Percentiles rank a stretch among this genome's conserved stretches.
Evolutionary conservation across 2,888 invertebrate species (phyloP).

Genomic region (Aphelenchoides bicaudatus): DNA sequence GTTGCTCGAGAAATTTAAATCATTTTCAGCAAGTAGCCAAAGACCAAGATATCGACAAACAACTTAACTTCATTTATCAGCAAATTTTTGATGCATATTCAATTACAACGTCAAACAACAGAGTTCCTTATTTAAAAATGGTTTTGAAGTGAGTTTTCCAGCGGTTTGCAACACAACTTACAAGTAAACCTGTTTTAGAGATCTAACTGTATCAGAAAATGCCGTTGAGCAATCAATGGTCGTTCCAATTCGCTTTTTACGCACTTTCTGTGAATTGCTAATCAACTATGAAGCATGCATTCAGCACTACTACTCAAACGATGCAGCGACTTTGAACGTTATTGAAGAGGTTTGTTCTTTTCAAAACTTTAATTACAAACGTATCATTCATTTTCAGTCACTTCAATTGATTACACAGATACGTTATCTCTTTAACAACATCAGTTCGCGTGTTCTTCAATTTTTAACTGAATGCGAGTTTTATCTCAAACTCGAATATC

Average conservation of each 20-base stretch:
- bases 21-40: no score
- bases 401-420: background rate
- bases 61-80: conserved; percentile 25
- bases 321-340: background rate
- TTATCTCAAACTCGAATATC: background rate
- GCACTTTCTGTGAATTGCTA: conserved; percentile 19
- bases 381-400: background rate
- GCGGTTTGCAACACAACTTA: no score
- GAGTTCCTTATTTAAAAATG: no score
- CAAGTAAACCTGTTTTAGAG: no score
- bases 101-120: conserved; percentile 9
- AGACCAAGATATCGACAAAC: no score
- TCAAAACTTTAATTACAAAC: background rate
- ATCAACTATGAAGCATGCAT: conserved; percentile 5
- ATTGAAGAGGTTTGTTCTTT: conserved; percentile 5
- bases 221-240: conserved; percentile 26
- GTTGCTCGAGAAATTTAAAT: no score
- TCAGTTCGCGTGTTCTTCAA: background rate
- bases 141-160: no score
- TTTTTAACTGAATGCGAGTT: conserved; percentile 20
- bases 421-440: background rate
- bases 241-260: conserved; percentile 25
- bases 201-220: conserved; percentile 17
- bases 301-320: background rate
- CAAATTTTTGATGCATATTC: conserved; percentile 26